A percentile compares a stretch with the other conserved stretches of the same genome.
Evolutionary conservation across 2,113 vertebrate genomes (phyloP).

Genomic region (Ammospiza nelsoni): DNA sequence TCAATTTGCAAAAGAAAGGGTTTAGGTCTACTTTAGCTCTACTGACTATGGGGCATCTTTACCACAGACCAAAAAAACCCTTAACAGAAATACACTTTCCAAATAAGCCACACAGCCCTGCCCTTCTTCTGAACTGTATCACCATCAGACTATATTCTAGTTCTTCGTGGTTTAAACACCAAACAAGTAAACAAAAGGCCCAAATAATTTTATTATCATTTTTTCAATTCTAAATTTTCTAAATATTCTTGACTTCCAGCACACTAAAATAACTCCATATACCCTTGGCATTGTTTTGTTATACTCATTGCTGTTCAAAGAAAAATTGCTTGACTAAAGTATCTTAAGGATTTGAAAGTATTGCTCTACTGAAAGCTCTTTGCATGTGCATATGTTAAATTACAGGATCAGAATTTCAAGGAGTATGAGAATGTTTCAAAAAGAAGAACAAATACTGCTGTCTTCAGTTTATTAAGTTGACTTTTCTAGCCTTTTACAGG

Average conservation of each 20-base stretch:
- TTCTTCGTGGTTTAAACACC: not conserved
- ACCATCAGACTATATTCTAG: not conserved
- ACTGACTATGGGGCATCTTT: not conserved
- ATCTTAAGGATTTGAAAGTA: not conserved
- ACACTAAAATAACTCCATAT: not conserved
- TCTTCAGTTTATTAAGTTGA: not conserved
- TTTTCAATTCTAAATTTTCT: not conserved
- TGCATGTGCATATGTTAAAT: rapidly evolving
- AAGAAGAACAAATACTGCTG: not conserved
- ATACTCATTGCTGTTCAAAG: not conserved
- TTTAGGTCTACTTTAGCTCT: not conserved
- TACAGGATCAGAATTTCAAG: not conserved
- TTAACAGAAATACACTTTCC: not conserved
- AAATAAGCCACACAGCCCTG: not conserved
- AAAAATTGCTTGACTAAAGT: not conserved
- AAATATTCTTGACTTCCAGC: not conserved
- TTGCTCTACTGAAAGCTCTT: not conserved
- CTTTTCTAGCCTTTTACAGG: not conserved
- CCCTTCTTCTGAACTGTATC: not conserved
- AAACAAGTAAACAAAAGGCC: not conserved
- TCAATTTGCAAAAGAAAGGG: not conserved
- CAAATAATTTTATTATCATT: not conserved
- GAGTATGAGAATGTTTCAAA: not conserved
- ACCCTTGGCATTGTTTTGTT: not conserved
- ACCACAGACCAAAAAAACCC: not conserved